Base-by-base conservation (phyloP, 2,797 vertebrate genomes). In the Poecilia picta region DNA sequence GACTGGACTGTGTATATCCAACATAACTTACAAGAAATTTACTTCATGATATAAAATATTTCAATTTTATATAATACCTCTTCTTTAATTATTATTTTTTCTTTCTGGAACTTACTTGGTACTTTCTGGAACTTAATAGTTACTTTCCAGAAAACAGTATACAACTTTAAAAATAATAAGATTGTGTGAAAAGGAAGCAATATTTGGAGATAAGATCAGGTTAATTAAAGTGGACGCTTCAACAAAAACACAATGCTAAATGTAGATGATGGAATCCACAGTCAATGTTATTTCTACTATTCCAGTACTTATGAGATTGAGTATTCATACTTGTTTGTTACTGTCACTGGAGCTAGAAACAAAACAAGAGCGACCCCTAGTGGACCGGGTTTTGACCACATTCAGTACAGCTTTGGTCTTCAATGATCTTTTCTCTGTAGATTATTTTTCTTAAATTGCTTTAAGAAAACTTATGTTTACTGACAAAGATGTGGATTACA, bases 371-470 rank as follows among this genome's bases (percentile, higher is more conserved):
- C 73, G 92, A 78, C 93, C 84, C 59, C 94, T 66, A 68, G 36
- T 91, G 92, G 92, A 87, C n/a, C 1, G 51, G 85, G 84, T 88
- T 91, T 13, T 88, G 55, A 77, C 68, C 13, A 4, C 20, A 6
- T 2, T 41, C 16, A 59, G 23, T 1, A n/a, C 53, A 6, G 25
- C 12, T 11, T 72, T 8, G 15, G 6, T 33, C 45, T 74, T 64
- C 20, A 51, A 12, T 36, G n/a, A 39, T 36, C 31, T 53, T 73
- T 45, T 41, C 31, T 41, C 49, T 73, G 4, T 41, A 3, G 2
- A 53, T 46, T 18, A 31, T 8, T 72, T 16, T 10, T 41, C 41
- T 41, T 41, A 41, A 64, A 71, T 46, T 71, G 12, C 41, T 23
- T 49, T 36, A 31, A 33, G 16, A 2, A 49, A 49, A 18, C 39